Evolutionary conservation across 2,113 vertebrate genomes (phyloP).

Genomic region (Apteryx mantelli): DNA sequence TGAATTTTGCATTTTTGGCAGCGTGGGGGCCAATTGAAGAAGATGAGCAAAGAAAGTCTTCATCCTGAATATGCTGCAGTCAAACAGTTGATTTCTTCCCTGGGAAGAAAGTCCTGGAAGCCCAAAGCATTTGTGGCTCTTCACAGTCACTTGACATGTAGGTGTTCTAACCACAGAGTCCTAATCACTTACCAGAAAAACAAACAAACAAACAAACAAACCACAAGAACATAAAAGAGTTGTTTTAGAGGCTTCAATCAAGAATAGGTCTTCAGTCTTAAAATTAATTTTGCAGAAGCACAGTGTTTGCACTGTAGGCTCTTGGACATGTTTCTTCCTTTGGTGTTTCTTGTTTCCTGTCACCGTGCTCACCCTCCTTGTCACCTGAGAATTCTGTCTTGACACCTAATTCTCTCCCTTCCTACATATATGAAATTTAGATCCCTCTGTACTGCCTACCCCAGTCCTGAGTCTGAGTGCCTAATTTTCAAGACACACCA

Average conservation of each 20-base stretch:
- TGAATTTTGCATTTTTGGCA: background rate
- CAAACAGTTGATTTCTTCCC: background rate
- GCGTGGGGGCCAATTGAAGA: background rate
- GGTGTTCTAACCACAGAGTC: background rate
- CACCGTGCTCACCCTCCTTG: background rate
- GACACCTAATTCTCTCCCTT: background rate
- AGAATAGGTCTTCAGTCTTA: background rate
- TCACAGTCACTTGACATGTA: background rate
- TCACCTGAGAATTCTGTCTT: background rate
- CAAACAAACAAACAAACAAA: background rate
- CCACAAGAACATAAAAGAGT: background rate
- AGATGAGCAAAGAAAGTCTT: background rate
- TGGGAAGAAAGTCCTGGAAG: background rate
- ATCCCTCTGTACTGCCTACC: background rate
- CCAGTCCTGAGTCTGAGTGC: background rate
- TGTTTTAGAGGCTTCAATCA: background rate
- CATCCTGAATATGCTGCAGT: background rate
- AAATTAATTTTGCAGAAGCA: background rate
- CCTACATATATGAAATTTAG: background rate
- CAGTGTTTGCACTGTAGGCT: background rate
- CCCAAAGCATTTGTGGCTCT: background rate
- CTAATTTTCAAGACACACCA: background rate
- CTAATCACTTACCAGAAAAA: background rate
- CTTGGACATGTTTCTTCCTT: no score
- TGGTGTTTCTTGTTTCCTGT: no score